A percentile compares a stretch with the other conserved stretches of the same genome.
Evolutionary conservation across 2,113 vertebrate species (phyloP).

Genomic region (Orycteropus afer): DNA sequence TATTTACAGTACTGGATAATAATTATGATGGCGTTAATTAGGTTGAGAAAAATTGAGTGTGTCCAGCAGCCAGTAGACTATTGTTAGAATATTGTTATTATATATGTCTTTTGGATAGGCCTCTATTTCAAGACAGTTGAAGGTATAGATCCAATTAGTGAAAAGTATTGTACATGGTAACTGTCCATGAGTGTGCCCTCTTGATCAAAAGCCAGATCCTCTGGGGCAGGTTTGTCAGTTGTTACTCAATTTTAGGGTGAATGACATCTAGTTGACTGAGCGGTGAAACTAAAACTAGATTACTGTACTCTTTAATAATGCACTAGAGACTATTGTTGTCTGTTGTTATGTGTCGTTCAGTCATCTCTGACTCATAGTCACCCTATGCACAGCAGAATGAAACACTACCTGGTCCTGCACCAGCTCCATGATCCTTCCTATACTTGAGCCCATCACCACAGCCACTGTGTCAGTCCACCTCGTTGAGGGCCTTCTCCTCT

Average conservation of each 20-base stretch:
- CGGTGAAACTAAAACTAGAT: background rate
- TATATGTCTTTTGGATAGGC: background rate
- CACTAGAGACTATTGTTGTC: background rate
- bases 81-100: background rate
- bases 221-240: background rate
- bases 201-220: background rate
- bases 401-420: no score
- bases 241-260: constrained; percentile 7
- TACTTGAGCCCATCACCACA: no score
- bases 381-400: no score
- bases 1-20: background rate
- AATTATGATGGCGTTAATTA: background rate
- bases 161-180: background rate
- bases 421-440: no score
- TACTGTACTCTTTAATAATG: background rate
- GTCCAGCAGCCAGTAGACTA: background rate
- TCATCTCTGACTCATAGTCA: no score
- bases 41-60: constrained; percentile 31
- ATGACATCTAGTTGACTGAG: background rate
- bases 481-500: no score
- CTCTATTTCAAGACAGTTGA: constrained; percentile 16
- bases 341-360: no score
- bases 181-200: background rate
- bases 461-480: no score
- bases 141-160: background rate